Evolutionary conservation across 1,140 invertebrate genomes (phyloP).

Genomic region (Dolichoris vasculosae): DNA sequence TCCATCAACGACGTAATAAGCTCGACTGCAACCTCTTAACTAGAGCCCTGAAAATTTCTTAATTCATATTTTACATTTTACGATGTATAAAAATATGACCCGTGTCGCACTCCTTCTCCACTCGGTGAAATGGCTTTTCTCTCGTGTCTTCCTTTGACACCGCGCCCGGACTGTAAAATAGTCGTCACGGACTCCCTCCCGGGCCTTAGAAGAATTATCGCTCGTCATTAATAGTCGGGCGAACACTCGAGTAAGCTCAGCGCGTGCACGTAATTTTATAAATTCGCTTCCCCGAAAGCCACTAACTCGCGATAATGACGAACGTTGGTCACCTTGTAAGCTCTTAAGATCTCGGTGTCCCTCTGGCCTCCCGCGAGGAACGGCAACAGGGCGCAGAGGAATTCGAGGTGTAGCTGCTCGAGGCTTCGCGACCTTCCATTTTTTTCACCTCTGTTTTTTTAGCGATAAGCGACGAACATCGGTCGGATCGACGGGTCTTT

Average conservation of each 20-base stretch:
- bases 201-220: conserved; percentile 24
- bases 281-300: conserved; percentile 55
- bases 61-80: conserved; percentile 45
- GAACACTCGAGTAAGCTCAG: background rate
- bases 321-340: conserved; percentile 37
- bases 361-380: too few relatives aligned
- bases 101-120: too few relatives aligned
- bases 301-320: conserved; percentile 61
- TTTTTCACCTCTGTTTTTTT: conserved; percentile 53
- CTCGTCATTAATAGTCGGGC: conserved; percentile 49
- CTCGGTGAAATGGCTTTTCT: background rate
- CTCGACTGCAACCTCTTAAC: background rate
- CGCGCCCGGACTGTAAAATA: conserved; percentile 14
- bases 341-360: conserved; percentile 29
- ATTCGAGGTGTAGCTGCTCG: conserved; percentile 53
- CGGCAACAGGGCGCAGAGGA: conserved; percentile 45
- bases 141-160: background rate
- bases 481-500: conserved; percentile 50
- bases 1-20: conserved; percentile 35
- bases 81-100: conserved; percentile 33
- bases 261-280: too few relatives aligned
- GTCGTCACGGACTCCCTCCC: background rate
- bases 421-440: conserved; percentile 56
- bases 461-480: conserved; percentile 62
- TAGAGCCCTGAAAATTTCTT: conserved; percentile 36